Evolutionary conservation across 2,888 invertebrate species (phyloP), one percentile per base, ranked within the genome.

Genomic region (Lomographa bimaculata): DNA sequence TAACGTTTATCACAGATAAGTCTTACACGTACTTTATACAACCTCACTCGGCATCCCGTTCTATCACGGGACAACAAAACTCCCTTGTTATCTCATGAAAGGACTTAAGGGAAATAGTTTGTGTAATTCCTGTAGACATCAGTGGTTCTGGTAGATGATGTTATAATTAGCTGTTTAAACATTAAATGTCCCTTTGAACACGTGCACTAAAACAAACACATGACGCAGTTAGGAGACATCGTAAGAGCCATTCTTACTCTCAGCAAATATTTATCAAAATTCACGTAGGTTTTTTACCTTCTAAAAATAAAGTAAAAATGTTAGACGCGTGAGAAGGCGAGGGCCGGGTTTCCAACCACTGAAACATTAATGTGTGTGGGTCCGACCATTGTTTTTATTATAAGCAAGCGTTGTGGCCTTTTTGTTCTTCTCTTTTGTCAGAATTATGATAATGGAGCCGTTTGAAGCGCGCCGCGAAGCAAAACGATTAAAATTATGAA

Each of bases 321-420:
- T 61, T 53, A 40, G 46, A 53, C 20, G 35, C 24, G 38, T 38
- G 30, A 49, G 60, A 61, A 57, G 60, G 56, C 60, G 47, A 61
- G 54, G 52, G 61, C 12, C 14, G 60, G 65, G 60, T 67, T 62
- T 58, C 53, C 47, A 46, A 45, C 64, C 67, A 53, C 72, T 76
- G 58, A 77, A 79, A 79, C 74, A 78, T 80, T 77, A 69, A 77
- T 64, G 71, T 56, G 64, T 64, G 70, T 58, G 67, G 57, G 55
- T 56, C 56, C 56, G 42, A 54, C 66, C 70, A 75, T 81, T 82
- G 79, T 80, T 78, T 79, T 78, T 76, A 78, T 79, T 78, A 75
- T 75, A 72, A 74, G 67, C 73, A 70, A 67, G 67, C 69, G 68
- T 68, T 63, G 71, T 63, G 54, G 56, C 57, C 57, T 69, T 77